Evolutionary conservation across 2,888 invertebrate genomes (phyloP), one percentile per base, ranked within the genome.

Genomic region (Alloscopus bannaensis): DNA sequence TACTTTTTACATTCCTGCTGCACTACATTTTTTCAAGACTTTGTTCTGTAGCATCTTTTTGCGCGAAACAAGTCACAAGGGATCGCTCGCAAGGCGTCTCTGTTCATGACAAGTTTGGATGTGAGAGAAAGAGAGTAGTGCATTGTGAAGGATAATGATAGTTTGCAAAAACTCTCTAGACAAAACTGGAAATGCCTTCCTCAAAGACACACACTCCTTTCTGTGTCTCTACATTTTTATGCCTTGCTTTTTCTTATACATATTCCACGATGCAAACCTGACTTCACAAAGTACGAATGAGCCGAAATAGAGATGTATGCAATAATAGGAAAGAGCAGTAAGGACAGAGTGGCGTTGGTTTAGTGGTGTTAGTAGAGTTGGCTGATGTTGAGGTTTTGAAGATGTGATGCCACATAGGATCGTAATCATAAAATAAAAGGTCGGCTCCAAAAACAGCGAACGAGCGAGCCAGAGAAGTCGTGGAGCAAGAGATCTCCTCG

Each of bases 381-480:
- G 64, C 47, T 73, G 47, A 73, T 73, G 65, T 73, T 73, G 64
- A 73, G 72, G 72, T 65, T 73, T 73, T 55, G 72, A 73, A 73
- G 65, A 73, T 73, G 72, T 64, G 72, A 76, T 62, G 76, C 68
- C 72, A 73, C 72, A 64, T 73, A 55, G 64, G 11, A 42, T 65
- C 72, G 64, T 73, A 73, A 77, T 81, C 77, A 69, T 81, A 81
- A 81, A 81, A 81, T 81, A 77, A 81, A 81, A 78, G 81, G 79
- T 81, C 75, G 81, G 70, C 24, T 11, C 59, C n/a, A n/a, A n/a
- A 31, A 11, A n/a, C 59, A 60, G 28, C 24, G 22, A 50, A 24
- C 24, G 40, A 24, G 47, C 28, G 31, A 22, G 50, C 31, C 31
- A 66, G 31, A 18, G 26, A 70, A 70, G 29, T 31, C 47, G 57